Evolutionary conservation across 2,797 vertebrate species (phyloP), one percentile per base, ranked within the genome.

Genomic region (Lagodon rhomboides): DNA sequence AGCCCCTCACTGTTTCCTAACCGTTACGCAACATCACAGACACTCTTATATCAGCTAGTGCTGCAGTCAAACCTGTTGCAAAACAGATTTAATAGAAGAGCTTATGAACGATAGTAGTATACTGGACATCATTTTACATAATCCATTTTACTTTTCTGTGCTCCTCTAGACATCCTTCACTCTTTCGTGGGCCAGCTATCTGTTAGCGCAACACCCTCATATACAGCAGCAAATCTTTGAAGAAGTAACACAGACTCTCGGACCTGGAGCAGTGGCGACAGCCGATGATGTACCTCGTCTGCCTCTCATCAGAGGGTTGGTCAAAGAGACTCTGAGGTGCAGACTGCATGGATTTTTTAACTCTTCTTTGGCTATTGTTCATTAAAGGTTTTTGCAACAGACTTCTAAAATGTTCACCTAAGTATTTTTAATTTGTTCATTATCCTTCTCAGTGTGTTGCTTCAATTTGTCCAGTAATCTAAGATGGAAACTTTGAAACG

Each of bases 261-360:
- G 95, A n/a, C 90, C 92, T 20, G 87, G 92, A 25, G 68, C 80
- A 23, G 75, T 95, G 12, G 95, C 97, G 23, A 90, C 93, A 1
- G 96, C 96, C 3, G 92, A 95, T 0, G 96, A 98, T 68, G 64
- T 98, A 41, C 79, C 95, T 4, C 90, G 88, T 60, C 84, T 98
- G 62, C 97, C 97, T 34, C 94, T 97, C 75, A 94, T 98, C 85
- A 96, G 96, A 84, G 97, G 96, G 49, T 94, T 98, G 59, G 95
- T 98, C 64, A 99, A 98, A 93, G 97, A 99, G 92, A 98, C 97
- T 0, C 95, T 98, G 82, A 96, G 97, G 97, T 98, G 86, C 85
- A 44, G 20, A 25, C 18, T 38, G 10, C 30, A 20, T 63, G 46
- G 1, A 69, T 66, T 44, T 66, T 46, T 54, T 3, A 5, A 58